Evolutionary conservation across 2,113 vertebrate species (phyloP).

Genomic region (Bubo bubo): DNA sequence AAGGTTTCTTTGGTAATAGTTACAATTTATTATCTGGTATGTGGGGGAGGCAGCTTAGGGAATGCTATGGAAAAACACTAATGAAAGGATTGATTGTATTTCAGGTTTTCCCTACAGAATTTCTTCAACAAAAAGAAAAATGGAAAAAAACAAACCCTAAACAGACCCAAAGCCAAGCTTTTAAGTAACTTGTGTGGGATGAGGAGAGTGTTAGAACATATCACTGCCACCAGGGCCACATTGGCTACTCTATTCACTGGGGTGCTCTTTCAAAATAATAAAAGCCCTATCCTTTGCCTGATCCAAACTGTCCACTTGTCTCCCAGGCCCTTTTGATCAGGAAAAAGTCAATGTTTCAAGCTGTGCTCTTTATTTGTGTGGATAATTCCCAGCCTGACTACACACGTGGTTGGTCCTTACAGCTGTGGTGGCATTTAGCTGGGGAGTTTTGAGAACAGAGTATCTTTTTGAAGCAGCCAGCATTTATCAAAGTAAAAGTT

Average conservation of each 20-base stretch:
- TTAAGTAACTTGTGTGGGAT: neutral
- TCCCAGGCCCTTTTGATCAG: constrained; percentile 68
- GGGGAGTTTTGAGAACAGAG: constrained; percentile 28
- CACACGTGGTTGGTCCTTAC: constrained; percentile 37
- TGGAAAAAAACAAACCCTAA: neutral
- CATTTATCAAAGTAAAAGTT: constrained; percentile 53
- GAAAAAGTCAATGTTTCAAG: constrained; percentile 66
- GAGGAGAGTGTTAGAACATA: neutral
- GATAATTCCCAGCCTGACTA: constrained; percentile 32
- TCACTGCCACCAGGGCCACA: neutral
- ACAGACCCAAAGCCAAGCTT: neutral
- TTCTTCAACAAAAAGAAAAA: constrained; percentile 8
- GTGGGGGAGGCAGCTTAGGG: neutral
- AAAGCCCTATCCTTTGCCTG: constrained; percentile 52
- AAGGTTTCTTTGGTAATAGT: neutral
- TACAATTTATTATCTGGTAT: neutral
- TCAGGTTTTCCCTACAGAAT: neutral
- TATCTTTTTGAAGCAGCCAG: constrained; percentile 59
- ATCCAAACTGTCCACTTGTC: constrained; percentile 56
- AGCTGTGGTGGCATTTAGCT: constrained; percentile 53
- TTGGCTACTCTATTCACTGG: neutral
- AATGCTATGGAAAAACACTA: neutral
- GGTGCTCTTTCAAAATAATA: constrained; percentile 57
- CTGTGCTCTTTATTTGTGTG: constrained; percentile 68
- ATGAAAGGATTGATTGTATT: constrained; percentile 16